These are phyloP conservation scores for Barypeithes pellucidus DNA, from an alignment of 2,888 invertebrate genomes.

Conservation along the genomic window DNA sequence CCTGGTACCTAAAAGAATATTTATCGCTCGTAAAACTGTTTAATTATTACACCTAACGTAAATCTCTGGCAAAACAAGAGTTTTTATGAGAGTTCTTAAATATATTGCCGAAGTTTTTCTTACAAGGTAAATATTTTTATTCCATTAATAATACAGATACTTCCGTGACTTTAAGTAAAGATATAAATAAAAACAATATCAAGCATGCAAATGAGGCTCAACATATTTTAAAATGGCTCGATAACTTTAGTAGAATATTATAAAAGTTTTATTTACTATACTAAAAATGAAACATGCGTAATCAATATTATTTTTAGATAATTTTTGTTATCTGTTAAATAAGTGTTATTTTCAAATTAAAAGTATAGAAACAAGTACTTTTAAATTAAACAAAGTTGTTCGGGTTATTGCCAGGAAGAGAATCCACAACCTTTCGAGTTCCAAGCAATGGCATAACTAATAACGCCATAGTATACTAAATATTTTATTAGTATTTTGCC, in stretches of 20 bases:
- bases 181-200: not conserved
- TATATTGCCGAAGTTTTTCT: slow-evolving; percentile 18
- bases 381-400: too few relatives aligned
- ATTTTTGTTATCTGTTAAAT: too few relatives aligned
- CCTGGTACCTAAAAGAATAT: slow-evolving; percentile 25
- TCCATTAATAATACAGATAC: slow-evolving; percentile 8
- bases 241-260: not conserved
- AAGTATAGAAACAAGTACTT: too few relatives aligned
- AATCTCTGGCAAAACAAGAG: slow-evolving; percentile 19
- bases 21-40: slow-evolving; percentile 18
- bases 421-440: too few relatives aligned
- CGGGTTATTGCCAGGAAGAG: too few relatives aligned
- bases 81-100: slow-evolving; percentile 19
- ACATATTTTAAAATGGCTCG: not conserved
- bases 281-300: too few relatives aligned
- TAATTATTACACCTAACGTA: slow-evolving; percentile 24
- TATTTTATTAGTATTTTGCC: too few relatives aligned
- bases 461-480: too few relatives aligned
- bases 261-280: too few relatives aligned
- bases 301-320: too few relatives aligned
- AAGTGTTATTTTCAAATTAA: too few relatives aligned
- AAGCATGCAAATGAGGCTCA: not conserved
- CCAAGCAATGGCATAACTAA: too few relatives aligned
- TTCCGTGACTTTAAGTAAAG: slow-evolving; percentile 7
- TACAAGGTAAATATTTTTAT: slow-evolving; percentile 10